Evolutionary conservation across 2,797 vertebrate genomes (phyloP).

Genomic region (Ambastaia sidthimunki): DNA sequence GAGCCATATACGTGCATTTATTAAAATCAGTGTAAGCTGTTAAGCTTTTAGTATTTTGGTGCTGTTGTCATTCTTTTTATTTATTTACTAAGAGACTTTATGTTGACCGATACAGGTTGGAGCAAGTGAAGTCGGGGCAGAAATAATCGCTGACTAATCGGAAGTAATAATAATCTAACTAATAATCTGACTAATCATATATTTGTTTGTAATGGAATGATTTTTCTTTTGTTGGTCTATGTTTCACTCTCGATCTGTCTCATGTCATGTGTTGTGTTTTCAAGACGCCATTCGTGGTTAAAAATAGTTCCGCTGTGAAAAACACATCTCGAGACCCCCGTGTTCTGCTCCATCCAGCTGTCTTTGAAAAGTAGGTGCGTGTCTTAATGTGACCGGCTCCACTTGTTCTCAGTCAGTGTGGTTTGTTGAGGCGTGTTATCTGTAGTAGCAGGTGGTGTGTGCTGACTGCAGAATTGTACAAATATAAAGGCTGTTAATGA

Average conservation of each 20-base stretch:
- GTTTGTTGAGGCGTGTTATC: neutral
- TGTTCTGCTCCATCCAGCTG: neutral
- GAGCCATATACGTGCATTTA: no score
- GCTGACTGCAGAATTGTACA: neutral
- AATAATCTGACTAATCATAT: no score
- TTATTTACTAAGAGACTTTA: no score
- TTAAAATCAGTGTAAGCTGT: no score
- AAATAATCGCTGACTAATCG: no score
- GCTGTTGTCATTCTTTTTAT: no score
- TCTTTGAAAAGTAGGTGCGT: neutral
- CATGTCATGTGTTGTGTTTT: neutral
- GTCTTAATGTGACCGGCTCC: neutral
- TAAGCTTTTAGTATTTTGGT: no score
- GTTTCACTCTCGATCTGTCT: neutral
- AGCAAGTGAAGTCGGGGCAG: no score
- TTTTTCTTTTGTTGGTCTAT: neutral
- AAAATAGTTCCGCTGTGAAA: slow-evolving; percentile 1
- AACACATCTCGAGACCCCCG: neutral
- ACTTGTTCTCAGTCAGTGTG: neutral
- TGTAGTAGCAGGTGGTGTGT: neutral
- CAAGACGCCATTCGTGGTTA: neutral
- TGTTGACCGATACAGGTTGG: no score
- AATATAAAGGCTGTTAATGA: neutral
- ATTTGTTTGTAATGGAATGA: no score
- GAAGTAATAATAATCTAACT: no score